Evolutionary conservation across 2,888 invertebrate species (phyloP), one percentile per base, ranked within the genome.

Genomic region (Drosophila falleni): DNA sequence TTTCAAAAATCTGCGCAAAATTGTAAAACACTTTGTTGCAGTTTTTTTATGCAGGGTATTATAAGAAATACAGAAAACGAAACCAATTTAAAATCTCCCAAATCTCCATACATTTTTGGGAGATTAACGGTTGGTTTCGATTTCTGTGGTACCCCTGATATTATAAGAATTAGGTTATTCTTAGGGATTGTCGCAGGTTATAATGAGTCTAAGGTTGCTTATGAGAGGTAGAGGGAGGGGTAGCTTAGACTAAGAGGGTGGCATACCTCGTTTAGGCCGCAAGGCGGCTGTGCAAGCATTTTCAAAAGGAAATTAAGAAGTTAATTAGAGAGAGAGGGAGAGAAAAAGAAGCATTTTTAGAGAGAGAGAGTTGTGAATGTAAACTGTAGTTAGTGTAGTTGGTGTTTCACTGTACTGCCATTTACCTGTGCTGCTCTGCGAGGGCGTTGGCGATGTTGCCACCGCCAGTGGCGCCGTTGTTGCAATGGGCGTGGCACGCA

Each of bases 401-500:
- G 29, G 29, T 54, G 39, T 37, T n/a, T n/a, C 23, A 37, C 37
- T 13, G 8, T 23, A 23, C n/a, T 3, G 9, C 4, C 15, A 5
- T 16, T 55, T 59, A 92, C 95, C 95, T 51, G 94, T 94, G 65
- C 95, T 95, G 67, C 94, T 90, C 90, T 94, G 95, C 13, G 95
- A 95, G 41, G 95, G 95, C 60, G 96, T 96, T 56, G 96, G 96
- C 26, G 95, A 95, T 13, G 94, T 94, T 64, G 94, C 88, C 73
- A 81, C 81, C 46, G 85, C 84, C 9, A 81, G 79, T 5, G 82
- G 84, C 0, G 87, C 85, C 13, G 89, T 75, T 41, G 71, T 60
- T 26, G 68, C 67, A 19, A 70, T 44, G 55, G 81, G 72, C 39
- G 78, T 67, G 35, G 85, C 73, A 9, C 78, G 78, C 55, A 71